Evolutionary conservation across 2,113 vertebrate genomes (phyloP).

Genomic region (Barbus barbus): DNA sequence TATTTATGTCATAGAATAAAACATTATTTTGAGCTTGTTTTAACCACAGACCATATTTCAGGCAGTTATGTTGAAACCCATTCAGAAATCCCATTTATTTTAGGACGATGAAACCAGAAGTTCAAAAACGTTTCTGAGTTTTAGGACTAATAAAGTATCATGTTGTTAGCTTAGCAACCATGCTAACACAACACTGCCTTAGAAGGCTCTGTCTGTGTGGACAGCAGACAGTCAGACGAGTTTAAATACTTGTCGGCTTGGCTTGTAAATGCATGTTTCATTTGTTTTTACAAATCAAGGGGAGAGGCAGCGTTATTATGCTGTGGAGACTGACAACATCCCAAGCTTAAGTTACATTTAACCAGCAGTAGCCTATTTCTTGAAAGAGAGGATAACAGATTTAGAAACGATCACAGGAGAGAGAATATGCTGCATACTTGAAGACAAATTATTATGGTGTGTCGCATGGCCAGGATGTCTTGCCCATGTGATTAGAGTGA

Average conservation of each 20-base stretch:
- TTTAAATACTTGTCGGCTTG: neutral
- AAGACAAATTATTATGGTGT: neutral
- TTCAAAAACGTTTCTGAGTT: neutral
- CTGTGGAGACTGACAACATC: neutral
- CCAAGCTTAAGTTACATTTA: neutral
- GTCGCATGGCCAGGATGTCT: neutral
- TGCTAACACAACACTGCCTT: constrained; percentile 13
- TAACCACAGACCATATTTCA: neutral
- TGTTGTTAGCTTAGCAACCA: neutral
- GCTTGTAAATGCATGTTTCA: constrained; percentile 4
- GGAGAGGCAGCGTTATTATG: neutral
- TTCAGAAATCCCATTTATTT: neutral
- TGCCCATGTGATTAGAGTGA: neutral
- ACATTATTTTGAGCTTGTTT: neutral
- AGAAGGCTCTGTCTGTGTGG: neutral
- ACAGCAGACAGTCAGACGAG: neutral
- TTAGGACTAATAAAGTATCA: no score
- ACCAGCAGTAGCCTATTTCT: neutral
- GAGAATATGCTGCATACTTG: neutral
- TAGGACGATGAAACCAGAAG: neutral
- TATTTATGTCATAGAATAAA: neutral
- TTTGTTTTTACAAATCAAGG: neutral
- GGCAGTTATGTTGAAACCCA: neutral
- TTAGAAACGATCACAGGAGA: neutral
- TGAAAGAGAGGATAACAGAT: neutral